phyloP scores from a whole-genome alignment of 1,140 invertebrate species.

The Drosophila ironensis region DNA sequence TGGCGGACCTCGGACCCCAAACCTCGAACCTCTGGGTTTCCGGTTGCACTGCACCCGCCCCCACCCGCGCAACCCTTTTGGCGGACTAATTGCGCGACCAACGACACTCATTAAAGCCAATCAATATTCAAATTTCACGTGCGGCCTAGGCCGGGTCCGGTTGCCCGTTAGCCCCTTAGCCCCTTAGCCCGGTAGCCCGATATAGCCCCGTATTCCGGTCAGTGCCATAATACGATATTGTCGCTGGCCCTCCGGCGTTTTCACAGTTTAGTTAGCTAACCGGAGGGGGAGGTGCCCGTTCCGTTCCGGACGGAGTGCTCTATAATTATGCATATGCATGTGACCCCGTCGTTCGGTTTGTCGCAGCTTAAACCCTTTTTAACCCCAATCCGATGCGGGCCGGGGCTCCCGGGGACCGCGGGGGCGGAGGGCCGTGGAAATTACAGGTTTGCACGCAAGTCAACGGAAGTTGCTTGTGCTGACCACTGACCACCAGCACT shows the following conservation, averaged over 20 bases:
- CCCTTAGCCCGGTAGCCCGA: not conserved
- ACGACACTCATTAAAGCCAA: conserved; percentile 73
- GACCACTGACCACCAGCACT: not conserved
- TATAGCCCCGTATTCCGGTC: conserved; percentile 33
- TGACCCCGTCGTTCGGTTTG: conserved; percentile 33
- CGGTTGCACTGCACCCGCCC: not conserved
- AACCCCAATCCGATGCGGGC: conserved; percentile 62
- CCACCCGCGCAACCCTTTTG: not conserved
- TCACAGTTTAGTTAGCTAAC: conserved; percentile 75
- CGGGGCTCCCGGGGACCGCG: not conserved
- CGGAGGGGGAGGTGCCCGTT: conserved; percentile 27
- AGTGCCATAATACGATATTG: not conserved
- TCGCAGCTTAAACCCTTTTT: conserved; percentile 76
- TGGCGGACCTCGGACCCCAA: too few species aligned
- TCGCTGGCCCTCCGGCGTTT: conserved; percentile 44
- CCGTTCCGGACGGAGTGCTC: conserved; percentile 51
- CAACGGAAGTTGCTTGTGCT: conserved; percentile 58
- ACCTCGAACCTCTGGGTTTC: not conserved
- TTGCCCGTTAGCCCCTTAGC: not conserved
- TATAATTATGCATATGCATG: conserved; percentile 78
- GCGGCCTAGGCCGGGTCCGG: not conserved
- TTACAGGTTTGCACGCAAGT: conserved; percentile 73
- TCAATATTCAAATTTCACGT: conserved; percentile 74
- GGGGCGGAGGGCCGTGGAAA: conserved; percentile 23
- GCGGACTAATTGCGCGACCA: conserved; percentile 62